These are phyloP conservation scores for Lepidurus packardi DNA, from an alignment of 1,140 invertebrate genomes.

Conservation along the genomic window DNA sequence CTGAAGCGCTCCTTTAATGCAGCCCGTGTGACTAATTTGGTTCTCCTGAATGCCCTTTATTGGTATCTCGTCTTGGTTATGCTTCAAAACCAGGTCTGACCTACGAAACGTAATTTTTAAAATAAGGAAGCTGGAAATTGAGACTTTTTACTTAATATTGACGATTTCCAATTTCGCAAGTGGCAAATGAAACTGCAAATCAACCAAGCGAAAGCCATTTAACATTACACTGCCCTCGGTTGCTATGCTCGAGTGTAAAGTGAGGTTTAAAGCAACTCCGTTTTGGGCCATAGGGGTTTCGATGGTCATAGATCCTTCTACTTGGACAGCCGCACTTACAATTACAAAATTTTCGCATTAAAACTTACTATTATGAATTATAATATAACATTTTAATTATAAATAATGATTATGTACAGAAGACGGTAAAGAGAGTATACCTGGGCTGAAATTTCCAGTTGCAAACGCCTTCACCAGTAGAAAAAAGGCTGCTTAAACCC, in stretches of 20 bases:
- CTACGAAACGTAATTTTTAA: constrained; percentile 45
- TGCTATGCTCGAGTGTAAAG: constrained; percentile 74
- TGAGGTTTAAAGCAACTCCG: constrained; percentile 72
- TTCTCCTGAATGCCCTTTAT: constrained; percentile 50
- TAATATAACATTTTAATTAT: neutral
- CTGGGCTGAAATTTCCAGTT: constrained; percentile 37
- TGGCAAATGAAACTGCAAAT: constrained; percentile 69
- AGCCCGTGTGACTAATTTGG: constrained; percentile 29
- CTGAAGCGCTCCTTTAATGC: constrained; percentile 51
- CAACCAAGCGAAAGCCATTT: constrained; percentile 59
- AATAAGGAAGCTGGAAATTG: constrained; percentile 34
- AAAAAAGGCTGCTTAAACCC: constrained; percentile 30
- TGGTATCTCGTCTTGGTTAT: constrained; percentile 51
- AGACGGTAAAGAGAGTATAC: neutral
- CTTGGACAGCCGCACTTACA: constrained; percentile 67
- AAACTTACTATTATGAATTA: too few relatives aligned
- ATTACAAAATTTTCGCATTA: neutral
- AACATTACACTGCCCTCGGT: constrained; percentile 65
- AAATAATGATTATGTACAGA: neutral
- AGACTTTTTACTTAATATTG: constrained; percentile 54
- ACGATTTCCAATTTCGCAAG: constrained; percentile 79
- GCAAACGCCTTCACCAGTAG: constrained; percentile 35
- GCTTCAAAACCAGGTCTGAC: constrained; percentile 57
- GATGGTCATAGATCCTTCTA: constrained; percentile 74
- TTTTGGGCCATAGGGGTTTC: constrained; percentile 67